Conservation (phyloP, 2,797 vertebrate genomes). For the Dendrocincla tyrannina region DNA sequence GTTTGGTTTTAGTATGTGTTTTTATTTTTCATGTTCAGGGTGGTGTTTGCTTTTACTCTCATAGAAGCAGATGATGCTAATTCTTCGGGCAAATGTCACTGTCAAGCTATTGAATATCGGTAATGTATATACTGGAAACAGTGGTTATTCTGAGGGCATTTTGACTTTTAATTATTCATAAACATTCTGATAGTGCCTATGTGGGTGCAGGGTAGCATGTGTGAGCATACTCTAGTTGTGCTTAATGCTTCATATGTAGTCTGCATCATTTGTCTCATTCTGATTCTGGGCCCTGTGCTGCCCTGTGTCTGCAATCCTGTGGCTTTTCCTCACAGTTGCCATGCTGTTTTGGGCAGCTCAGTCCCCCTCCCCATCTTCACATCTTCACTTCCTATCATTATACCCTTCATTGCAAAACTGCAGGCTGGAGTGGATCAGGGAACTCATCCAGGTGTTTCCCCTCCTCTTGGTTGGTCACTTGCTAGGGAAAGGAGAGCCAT, state of each 20-base stretch:
- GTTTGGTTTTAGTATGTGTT: background rate
- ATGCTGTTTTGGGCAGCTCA: background rate
- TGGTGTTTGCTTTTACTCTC: background rate
- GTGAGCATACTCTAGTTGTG: background rate
- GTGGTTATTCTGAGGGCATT: background rate
- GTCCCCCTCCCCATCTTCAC: rapidly evolving
- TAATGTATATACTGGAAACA: background rate
- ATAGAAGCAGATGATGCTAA: background rate
- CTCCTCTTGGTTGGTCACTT: background rate
- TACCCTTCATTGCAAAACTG: background rate
- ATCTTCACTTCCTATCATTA: background rate
- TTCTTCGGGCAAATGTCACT: background rate
- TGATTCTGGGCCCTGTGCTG: background rate
- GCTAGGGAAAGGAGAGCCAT: background rate
- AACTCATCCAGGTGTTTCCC: background rate
- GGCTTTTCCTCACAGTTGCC: background rate
- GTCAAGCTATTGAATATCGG: background rate
- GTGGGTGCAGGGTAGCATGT: background rate
- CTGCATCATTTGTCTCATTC: background rate
- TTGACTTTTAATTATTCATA: background rate
- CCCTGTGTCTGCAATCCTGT: rapidly evolving
- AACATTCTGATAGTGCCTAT: background rate
- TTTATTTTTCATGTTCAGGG: background rate
- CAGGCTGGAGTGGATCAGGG: background rate
- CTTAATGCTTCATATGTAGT: background rate